Conservation (phyloP, 2,113 vertebrate genomes). For the Periophthalmodon schlosseri region DNA sequence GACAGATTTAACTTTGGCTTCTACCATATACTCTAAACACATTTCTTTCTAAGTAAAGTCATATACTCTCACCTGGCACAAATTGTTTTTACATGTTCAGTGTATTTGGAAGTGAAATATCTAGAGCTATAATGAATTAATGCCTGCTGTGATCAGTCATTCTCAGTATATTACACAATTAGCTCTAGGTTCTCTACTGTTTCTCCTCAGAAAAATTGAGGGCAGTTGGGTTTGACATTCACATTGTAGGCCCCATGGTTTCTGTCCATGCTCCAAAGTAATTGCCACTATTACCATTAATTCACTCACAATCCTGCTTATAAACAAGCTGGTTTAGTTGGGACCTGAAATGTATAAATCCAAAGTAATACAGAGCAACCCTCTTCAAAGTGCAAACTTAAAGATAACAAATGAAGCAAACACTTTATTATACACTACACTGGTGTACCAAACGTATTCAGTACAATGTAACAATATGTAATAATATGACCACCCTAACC, state of each 20-base stretch:
- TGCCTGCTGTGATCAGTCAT: conserved; percentile 31
- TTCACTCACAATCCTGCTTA: neutral
- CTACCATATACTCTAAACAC: neutral
- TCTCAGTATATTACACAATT: conserved; percentile 26
- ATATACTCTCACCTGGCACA: conserved; percentile 38
- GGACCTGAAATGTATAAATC: conserved; percentile 30
- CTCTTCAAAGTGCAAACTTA: conserved; percentile 30
- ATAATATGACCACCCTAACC: neutral
- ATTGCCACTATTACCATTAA: neutral
- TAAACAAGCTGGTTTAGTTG: conserved; percentile 19
- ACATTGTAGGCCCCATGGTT: neutral
- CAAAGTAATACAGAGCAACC: conserved; percentile 17
- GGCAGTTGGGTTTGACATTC: conserved; percentile 49
- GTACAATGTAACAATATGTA: neutral
- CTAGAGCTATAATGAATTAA: conserved; percentile 60
- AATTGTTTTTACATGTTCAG: conserved; percentile 24
- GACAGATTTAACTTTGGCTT: too few relatives aligned
- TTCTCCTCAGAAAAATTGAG: conserved; percentile 52
- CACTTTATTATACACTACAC: neutral
- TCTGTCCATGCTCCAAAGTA: conserved; percentile 8
- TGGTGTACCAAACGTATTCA: neutral
- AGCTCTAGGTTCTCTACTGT: conserved; percentile 21
- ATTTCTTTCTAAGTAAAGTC: neutral
- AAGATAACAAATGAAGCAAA: conserved; percentile 21
- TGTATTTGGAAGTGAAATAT: conserved; percentile 45